Evolutionary conservation across 2,797 vertebrate species (phyloP), one percentile per base, ranked within the genome.

Genomic region (Thamnophis elegans): DNA sequence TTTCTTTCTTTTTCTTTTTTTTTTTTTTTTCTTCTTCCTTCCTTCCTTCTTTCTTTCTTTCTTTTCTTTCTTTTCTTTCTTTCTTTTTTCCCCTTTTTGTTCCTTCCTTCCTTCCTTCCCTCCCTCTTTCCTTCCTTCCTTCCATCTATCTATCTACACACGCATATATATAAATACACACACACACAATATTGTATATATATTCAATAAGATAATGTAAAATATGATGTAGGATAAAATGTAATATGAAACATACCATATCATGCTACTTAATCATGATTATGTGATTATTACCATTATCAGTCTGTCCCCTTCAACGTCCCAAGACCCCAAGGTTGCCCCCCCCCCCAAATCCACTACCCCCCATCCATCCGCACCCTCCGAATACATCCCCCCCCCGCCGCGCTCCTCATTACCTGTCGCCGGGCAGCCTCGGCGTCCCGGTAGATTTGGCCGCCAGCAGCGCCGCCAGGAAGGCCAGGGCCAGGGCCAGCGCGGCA

Each of bases 391-490:
- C 5, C 0, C 28, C 26, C 8, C 26, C 6, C 20, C 54, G n/a
- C 5, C 18, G 13, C 25, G 5, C 5, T 1, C 32, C 32, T 47
- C 68, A 47, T 14, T 96, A 98, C 98, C 92, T 98, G 98, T 91
- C 97, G 97, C 94, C 95, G 97, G 73, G 97, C 94, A 18, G 97
- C 90, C 93, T 97, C 97, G 1, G 93, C 92, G 91, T 98, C 98
- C 73, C 97, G 98, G 92, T 98, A 97, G 42, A 97, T 92, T 98
- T 98, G 1, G 98, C 93, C 28, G 98, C 98, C 6, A 96, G 96
- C 25, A 97, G 95, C 0, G 98, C 98, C 2, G 97, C 94, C 0
- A 98, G 82, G 55, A 98, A 97, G n/a, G 98, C 98, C 11, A 97
- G 93, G 13, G 92, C 95, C 90, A 98, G 87, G 13, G 98, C 26